Evolutionary conservation across 1,140 invertebrate species (phyloP).

Genomic region (Lordiphosa collinella): DNA sequence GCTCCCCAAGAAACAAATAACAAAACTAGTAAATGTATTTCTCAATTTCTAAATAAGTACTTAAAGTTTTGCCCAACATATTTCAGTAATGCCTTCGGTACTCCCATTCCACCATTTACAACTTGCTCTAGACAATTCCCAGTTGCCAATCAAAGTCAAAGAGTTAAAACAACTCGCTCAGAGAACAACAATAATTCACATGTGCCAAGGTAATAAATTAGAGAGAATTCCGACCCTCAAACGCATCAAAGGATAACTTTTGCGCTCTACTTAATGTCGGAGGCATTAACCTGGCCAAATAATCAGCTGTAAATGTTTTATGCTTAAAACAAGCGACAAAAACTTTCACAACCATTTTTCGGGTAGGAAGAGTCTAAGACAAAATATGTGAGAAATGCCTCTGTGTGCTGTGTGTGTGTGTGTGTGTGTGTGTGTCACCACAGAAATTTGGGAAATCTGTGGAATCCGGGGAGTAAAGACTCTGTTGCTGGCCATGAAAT

Average conservation of each 20-base stretch:
- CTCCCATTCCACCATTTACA: too few species aligned
- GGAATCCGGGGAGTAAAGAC: conserved; percentile 7
- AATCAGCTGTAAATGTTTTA: conserved; percentile 70
- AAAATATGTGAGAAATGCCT: too few species aligned
- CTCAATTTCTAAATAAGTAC: not conserved
- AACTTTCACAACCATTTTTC: conserved; percentile 28
- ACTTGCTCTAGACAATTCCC: not conserved
- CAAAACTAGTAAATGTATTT: too few species aligned
- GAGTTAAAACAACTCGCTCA: not conserved
- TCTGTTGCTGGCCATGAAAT: conserved; percentile 33
- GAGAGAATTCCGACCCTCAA: conserved; percentile 18
- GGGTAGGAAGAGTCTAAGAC: not conserved
- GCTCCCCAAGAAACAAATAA: too few species aligned
- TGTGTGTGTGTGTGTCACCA: not conserved
- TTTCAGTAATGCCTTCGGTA: too few species aligned
- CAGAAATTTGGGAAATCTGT: conserved; percentile 16
- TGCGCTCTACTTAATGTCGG: conserved; percentile 36
- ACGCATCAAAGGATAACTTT: conserved; percentile 68
- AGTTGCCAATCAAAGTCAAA: conserved; percentile 5
- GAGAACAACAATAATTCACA: conserved; percentile 45
- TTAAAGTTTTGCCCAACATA: not conserved
- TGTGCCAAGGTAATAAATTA: conserved; percentile 63
- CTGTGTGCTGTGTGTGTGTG: too few species aligned
- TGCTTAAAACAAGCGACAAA: conserved; percentile 36
- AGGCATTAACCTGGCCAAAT: conserved; percentile 54